Percentiles rank a stretch among this genome's conserved stretches.
Conservation (phyloP, 30 jellyfish, hydroid and myxozoan species). For the Aurelia sp. region DNA sequence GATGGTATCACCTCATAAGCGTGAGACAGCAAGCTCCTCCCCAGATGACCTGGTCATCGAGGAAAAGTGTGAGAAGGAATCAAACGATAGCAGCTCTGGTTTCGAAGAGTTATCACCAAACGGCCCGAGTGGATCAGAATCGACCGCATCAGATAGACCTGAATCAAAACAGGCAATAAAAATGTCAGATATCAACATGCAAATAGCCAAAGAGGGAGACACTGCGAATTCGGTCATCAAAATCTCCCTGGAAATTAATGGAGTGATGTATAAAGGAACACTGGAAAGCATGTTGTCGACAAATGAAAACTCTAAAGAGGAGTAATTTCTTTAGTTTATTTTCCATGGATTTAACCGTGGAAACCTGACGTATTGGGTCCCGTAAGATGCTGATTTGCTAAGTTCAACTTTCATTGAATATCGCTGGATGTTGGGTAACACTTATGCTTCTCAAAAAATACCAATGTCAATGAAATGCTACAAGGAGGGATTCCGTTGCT, state of each 20-base stretch:
- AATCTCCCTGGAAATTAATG: constrained; percentile 82
- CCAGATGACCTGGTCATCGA: constrained; percentile 54
- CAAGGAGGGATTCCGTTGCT: no score
- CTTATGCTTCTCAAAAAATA: no score
- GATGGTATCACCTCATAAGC: constrained; percentile 42
- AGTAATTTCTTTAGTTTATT: no score
- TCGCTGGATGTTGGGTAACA: no score
- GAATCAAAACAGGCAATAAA: constrained; percentile 55
- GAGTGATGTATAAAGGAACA: constrained; percentile 80
- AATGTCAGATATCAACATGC: constrained; percentile 57
- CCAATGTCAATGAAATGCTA: no score
- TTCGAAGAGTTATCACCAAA: constrained; percentile 70
- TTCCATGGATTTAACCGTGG: no score
- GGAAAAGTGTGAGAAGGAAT: constrained; percentile 66
- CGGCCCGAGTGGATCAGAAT: constrained; percentile 54
- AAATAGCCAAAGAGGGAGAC: constrained; percentile 35
- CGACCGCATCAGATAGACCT: constrained; percentile 28
- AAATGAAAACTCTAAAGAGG: constrained; percentile 11
- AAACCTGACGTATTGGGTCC: no score
- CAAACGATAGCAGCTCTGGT: constrained; percentile 69
- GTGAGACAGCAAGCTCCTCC: constrained; percentile 43
- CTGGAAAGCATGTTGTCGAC: constrained; percentile 22
- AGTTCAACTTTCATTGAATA: no score
- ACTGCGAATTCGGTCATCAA: constrained; percentile 30
- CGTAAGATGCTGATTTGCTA: no score